These are phyloP conservation scores for Oncorhynchus mykiss DNA, from an alignment of 2,113 vertebrate species.

Conservation along the genomic window DNA sequence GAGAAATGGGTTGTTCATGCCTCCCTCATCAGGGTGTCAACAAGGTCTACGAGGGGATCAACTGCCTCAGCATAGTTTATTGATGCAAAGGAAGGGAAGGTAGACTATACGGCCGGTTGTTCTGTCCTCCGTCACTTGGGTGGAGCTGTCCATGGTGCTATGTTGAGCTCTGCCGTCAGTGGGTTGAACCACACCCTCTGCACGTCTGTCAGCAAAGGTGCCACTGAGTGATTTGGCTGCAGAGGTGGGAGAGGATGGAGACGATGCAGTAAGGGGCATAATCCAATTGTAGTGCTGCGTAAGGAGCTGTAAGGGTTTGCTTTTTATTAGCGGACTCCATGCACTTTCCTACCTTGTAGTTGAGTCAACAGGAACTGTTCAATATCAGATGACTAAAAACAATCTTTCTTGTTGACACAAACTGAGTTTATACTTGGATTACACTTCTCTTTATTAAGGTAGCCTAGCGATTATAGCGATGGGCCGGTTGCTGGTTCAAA, in stretches of 20 bases:
- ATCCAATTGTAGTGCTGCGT: conserved; percentile 48
- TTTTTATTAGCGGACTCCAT: conserved; percentile 50
- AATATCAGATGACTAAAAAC: background rate
- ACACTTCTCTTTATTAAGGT: no score
- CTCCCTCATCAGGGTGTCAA: background rate
- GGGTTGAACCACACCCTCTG: conserved; percentile 5
- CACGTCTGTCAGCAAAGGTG: conserved; percentile 59
- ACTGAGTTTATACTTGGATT: no score
- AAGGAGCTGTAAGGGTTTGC: conserved; percentile 34
- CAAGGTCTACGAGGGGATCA: background rate
- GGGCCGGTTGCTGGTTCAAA: no score
- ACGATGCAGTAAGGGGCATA: conserved; percentile 22
- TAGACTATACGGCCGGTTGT: background rate
- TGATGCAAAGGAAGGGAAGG: background rate
- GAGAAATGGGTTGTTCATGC: background rate
- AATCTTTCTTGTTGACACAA: background rate
- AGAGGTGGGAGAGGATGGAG: conserved; percentile 39
- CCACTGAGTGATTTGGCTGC: conserved; percentile 43
- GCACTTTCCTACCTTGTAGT: background rate
- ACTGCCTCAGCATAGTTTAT: background rate
- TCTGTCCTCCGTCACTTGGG: conserved; percentile 13
- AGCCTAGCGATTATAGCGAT: no score
- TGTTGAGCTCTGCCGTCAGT: conserved; percentile 31
- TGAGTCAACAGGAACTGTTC: background rate
- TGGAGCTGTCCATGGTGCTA: conserved; percentile 69